Conservation (phyloP, 2,888 invertebrate species). For the Rhingia rostrata region DNA sequence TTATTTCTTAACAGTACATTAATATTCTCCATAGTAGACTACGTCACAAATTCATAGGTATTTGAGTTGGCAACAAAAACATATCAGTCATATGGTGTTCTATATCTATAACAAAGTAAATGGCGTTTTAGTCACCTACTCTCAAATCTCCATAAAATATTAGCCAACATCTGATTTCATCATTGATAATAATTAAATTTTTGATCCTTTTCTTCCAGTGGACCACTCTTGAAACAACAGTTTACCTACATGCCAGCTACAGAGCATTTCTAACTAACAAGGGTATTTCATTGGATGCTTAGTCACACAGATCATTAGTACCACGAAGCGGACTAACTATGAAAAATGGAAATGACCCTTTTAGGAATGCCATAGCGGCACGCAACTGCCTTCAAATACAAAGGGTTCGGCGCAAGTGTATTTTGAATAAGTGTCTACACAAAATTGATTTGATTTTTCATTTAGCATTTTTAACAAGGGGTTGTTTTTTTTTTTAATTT, state of each 20-base stretch:
- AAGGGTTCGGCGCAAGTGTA: not conserved
- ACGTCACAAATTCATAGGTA: too few species aligned
- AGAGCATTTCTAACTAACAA: too few species aligned
- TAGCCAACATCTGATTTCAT: too few species aligned
- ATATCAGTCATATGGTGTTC: too few species aligned
- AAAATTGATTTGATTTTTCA: not conserved
- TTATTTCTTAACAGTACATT: too few species aligned
- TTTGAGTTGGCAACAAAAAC: too few species aligned
- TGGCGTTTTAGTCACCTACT: too few species aligned
- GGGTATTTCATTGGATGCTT: not conserved
- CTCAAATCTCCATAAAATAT: too few species aligned
- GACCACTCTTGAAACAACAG: not conserved
- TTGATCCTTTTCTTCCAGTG: not conserved
- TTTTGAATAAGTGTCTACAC: not conserved
- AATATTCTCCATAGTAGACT: too few species aligned
- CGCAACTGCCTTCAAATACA: not conserved
- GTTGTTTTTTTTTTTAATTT: not conserved
- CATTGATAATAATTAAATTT: not conserved
- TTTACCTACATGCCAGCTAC: not conserved
- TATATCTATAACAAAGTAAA: too few species aligned
- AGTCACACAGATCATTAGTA: not conserved
- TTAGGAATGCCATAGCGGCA: not conserved
- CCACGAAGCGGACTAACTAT: not conserved
- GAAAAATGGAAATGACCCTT: not conserved
- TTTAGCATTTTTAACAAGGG: not conserved